Base-by-base conservation (phyloP, 2,888 invertebrate genomes). In the Dicyrtomina minuta region DNA sequence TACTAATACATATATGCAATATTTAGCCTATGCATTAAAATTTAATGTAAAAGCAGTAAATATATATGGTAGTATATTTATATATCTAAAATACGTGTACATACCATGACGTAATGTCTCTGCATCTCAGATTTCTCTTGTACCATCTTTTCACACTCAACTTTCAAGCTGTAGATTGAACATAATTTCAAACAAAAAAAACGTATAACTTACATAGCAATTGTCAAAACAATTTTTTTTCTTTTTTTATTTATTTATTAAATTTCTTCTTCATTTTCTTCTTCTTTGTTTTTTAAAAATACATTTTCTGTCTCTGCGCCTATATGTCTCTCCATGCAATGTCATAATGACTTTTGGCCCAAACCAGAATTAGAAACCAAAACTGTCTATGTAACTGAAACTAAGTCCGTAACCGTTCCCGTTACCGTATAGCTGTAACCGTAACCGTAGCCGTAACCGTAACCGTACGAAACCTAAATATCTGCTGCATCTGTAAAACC, bases 111-210 rank as follows among this genome's bases (percentile, higher is more conserved):
- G 56, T 27, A 56, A 33, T 56, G 56, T 84, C 97, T 87, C 85
- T 96, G 96, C 90, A 97, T 95, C 87, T 96, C 96, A 80, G 95
- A 96, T 86, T 96, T 96, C 85, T 97, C 97, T 84, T 90, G 92
- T 76, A 92, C 93, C 83, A 97, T 85, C 85, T 97, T 97, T 84
- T 97, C 97, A 86, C 95, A 94, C 86, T 97, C 97, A 85, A 96
- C 87, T 87, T 96, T 96, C 81, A 96, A 87, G 84, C 96, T 96
- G 88, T 72, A 87, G 86, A 80, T 82, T 78, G 80, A 86, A 51
- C 66, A 70, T 49, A 55, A 67, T 33, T 33, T 33, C n/a, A n/a
- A n/a, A n/a, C n/a, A n/a, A n/a, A n/a, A n/a, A n/a, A 66, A 26
- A 26, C 2, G 26, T 51, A 51, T 20, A 6, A 62, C 12, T 43